Conservation (phyloP, 2,888 invertebrate species). For the Pantelozetes paolii region DNA sequence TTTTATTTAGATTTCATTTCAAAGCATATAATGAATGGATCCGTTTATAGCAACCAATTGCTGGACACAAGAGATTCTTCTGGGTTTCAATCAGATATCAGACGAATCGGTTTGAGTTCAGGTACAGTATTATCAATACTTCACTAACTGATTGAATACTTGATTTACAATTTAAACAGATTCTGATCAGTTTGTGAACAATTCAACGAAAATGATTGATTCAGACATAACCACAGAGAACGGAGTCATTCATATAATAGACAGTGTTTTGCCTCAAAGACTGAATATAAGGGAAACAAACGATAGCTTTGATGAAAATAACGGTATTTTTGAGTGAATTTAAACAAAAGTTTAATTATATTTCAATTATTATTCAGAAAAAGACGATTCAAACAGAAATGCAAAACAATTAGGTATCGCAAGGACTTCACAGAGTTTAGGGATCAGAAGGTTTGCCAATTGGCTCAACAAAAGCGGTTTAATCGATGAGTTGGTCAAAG, state of each 20-base stretch:
- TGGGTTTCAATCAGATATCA: not conserved
- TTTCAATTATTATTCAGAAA: not conserved
- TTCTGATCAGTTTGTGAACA: conserved; percentile 6
- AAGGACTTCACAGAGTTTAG: conserved; percentile 42
- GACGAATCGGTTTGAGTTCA: conserved; percentile 4
- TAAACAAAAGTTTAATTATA: not conserved
- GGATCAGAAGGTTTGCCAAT: conserved; percentile 44
- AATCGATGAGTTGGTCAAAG: conserved; percentile 21
- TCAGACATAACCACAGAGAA: conserved; percentile 41
- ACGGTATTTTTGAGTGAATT: not conserved
- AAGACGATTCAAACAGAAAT: not conserved
- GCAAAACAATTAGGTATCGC: not conserved
- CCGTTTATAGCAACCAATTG: conserved; percentile 10
- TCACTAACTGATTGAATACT: not conserved
- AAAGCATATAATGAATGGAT: conserved; percentile 29
- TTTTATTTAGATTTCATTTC: conserved; percentile 8
- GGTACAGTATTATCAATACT: not conserved
- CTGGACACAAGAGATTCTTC: not conserved
- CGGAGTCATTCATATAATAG: conserved; percentile 42
- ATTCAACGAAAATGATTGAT: conserved; percentile 29
- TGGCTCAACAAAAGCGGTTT: conserved; percentile 45
- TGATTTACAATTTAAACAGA: no score
- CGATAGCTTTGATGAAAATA: not conserved
- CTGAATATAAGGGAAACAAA: not conserved
- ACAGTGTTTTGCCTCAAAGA: conserved; percentile 36